phyloP scores from a whole-genome alignment of 2,113 vertebrate species.

The Prionailurus viverrinus region DNA sequence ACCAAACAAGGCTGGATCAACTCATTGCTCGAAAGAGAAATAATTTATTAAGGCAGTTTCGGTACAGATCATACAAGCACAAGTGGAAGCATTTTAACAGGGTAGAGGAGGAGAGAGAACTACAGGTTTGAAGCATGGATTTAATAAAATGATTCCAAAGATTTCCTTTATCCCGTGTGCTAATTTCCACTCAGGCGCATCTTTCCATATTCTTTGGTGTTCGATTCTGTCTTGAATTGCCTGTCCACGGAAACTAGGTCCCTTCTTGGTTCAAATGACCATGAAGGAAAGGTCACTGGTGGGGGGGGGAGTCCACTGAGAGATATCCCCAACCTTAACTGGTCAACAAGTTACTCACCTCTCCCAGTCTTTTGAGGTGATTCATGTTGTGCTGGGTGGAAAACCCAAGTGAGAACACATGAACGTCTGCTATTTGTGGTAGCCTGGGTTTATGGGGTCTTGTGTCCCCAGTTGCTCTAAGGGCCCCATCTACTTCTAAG shows the following conservation, averaged over 20 bases:
- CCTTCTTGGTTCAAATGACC: neutral
- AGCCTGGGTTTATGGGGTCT: neutral
- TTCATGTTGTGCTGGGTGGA: accelerated
- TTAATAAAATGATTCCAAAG: neutral
- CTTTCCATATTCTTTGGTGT: neutral
- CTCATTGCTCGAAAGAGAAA: slow-evolving; percentile 71
- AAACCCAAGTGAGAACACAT: neutral
- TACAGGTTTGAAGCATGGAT: slow-evolving; percentile 43
- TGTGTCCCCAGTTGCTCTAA: neutral
- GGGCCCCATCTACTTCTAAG: neutral
- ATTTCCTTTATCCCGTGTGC: neutral
- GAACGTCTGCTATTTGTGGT: neutral
- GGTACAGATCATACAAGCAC: slow-evolving; percentile 54
- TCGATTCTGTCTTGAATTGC: neutral
- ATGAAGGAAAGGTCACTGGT: neutral
- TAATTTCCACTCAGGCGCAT: neutral
- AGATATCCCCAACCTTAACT: neutral
- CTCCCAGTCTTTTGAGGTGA: neutral
- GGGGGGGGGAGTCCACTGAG: neutral
- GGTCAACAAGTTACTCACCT: neutral
- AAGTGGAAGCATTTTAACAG: slow-evolving; percentile 67
- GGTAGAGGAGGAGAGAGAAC: neutral
- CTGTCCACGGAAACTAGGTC: neutral
- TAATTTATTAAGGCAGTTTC: slow-evolving; percentile 63
- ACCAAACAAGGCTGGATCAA: slow-evolving; percentile 75